These are phyloP conservation scores for Butorides virescens DNA, from an alignment of 2,113 vertebrate genomes.

Conservation along the genomic window DNA sequence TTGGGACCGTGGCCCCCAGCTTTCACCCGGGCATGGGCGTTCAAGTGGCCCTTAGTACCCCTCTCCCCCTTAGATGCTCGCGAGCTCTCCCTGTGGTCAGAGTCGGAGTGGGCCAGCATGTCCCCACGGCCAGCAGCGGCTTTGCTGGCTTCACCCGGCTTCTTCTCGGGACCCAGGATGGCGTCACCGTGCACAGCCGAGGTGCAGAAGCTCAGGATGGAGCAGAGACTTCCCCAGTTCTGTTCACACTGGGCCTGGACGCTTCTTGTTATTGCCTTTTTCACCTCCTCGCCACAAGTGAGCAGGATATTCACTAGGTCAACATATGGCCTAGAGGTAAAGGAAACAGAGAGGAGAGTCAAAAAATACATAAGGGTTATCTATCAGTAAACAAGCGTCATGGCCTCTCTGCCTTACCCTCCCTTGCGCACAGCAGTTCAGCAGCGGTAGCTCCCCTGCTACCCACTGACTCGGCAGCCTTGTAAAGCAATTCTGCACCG, in stretches of 20 bases:
- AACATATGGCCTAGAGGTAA: constrained; percentile 85
- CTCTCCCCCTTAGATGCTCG: constrained; percentile 82
- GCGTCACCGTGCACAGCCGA: constrained; percentile 60
- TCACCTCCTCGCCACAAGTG: constrained; percentile 93
- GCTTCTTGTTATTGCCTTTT: constrained; percentile 88
- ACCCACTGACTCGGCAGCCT: background rate
- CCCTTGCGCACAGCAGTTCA: background rate
- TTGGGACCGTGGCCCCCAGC: constrained; percentile 73
- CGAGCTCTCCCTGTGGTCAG: constrained; percentile 73
- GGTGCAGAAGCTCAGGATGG: constrained; percentile 92
- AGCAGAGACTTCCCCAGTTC: constrained; percentile 94
- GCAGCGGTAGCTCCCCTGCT: background rate
- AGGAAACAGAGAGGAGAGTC: background rate
- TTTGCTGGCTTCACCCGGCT: constrained; percentile 52
- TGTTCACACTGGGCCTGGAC: constrained; percentile 93
- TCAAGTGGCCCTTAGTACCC: constrained; percentile 77
- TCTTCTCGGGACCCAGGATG: constrained; percentile 61
- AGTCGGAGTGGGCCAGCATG: constrained; percentile 34
- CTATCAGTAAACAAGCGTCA: background rate
- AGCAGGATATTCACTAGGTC: constrained; percentile 95
- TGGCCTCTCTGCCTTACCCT: background rate
- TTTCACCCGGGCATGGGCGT: constrained; percentile 74
- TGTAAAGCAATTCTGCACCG: background rate
- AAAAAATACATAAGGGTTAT: background rate
- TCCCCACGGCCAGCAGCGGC: constrained; percentile 54